These are phyloP conservation scores for Auanema freiburgensis DNA, from an alignment of 2,888 invertebrate species.

Conservation along the genomic window DNA sequence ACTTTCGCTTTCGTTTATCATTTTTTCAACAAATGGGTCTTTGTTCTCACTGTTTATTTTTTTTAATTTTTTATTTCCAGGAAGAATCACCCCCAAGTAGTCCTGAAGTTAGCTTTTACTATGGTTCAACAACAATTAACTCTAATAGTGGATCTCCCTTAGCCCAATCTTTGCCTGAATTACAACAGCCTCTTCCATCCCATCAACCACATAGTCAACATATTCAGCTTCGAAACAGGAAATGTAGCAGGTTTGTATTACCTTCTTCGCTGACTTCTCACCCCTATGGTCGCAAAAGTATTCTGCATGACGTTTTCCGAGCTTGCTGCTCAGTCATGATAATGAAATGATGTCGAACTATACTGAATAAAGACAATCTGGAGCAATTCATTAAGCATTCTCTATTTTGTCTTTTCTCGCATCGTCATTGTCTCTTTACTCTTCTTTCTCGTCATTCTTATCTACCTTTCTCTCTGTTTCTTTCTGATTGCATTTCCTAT, in stretches of 20 bases:
- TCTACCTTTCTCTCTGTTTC: not conserved
- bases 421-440: not conserved
- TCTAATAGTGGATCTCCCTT: conserved; percentile 12
- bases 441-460: not conserved
- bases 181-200: not conserved
- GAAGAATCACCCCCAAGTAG: conserved; percentile 22
- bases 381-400: not conserved
- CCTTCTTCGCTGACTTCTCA: not conserved
- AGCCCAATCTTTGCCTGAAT: conserved; percentile 17
- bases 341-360: not conserved
- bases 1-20: not conserved
- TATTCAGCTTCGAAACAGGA: conserved; percentile 7
- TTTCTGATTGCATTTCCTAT: not conserved
- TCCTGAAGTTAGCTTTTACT: conserved; percentile 9
- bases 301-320: not conserved
- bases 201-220: too few species aligned
- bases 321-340: conserved; percentile 3
- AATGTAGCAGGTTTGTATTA: conserved; percentile 17
- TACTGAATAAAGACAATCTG: too few species aligned
- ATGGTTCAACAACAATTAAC: not conserved
- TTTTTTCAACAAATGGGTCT: not conserved
- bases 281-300: not conserved
- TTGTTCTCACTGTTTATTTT: not conserved
- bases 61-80: conserved; percentile 1
- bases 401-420: not conserved